A percentile compares a stretch with the other conserved stretches of the same genome.
Evolutionary conservation across 2,113 vertebrate species (phyloP).

Genomic region (Elgaria multicarinata): DNA sequence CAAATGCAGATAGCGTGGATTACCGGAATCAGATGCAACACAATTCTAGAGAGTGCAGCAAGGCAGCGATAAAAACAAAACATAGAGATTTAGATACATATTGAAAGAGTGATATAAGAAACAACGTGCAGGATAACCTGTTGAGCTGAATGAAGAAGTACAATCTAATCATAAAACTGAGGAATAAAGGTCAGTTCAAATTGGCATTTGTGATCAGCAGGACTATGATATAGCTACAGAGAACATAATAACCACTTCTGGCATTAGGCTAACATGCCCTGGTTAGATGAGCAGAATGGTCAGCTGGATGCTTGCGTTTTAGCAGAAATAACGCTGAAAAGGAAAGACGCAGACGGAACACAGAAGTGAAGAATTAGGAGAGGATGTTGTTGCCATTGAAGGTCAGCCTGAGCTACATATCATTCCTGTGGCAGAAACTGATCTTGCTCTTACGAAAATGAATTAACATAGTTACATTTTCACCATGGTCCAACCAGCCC

Average conservation of each 20-base stretch:
- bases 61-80: not conserved
- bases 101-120: not conserved
- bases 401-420: not conserved
- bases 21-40: slow-evolving; percentile 42
- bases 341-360: not conserved
- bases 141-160: not conserved
- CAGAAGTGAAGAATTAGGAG: too few species aligned
- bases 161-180: not conserved
- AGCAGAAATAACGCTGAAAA: not conserved
- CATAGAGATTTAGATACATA: not conserved
- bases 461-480: not conserved
- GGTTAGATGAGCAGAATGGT: not conserved
- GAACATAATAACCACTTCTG: not conserved
- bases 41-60: not conserved
- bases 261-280: not conserved
- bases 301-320: not conserved
- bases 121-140: not conserved
- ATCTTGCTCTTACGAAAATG: not conserved
- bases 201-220: not conserved
- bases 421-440: not conserved
- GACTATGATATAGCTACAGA: not conserved
- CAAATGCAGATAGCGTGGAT: slow-evolving; percentile 24
- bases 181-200: not conserved
- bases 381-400: not conserved
- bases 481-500: too few species aligned